These are phyloP conservation scores for Bombus superbus DNA, from an alignment of 1,140 invertebrate species.

Conservation along the genomic window DNA sequence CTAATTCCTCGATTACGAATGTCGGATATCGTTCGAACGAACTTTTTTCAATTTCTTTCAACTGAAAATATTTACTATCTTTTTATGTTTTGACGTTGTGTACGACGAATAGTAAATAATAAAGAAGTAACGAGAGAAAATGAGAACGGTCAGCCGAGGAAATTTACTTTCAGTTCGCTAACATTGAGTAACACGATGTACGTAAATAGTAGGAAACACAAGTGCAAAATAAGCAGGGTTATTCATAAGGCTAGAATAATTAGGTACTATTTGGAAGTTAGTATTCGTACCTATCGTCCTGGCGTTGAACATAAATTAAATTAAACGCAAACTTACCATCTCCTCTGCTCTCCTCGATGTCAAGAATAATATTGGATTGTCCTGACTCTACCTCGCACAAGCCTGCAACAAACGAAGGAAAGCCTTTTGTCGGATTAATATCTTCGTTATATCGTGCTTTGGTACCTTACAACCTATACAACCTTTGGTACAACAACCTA, in stretches of 20 bases:
- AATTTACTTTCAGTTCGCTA: too few species aligned
- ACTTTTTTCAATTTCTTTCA: not conserved
- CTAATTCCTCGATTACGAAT: not conserved
- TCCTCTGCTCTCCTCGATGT: constrained; percentile 94
- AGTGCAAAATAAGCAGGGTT: too few species aligned
- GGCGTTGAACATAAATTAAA: not conserved
- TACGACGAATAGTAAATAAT: not conserved
- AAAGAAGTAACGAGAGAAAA: too few species aligned
- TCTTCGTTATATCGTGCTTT: not conserved
- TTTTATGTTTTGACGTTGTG: not conserved
- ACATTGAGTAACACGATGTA: not conserved
- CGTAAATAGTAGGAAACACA: too few species aligned
- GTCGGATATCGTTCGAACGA: not conserved
- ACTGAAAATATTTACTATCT: not conserved
- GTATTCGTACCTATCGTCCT: not conserved
- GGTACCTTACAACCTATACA: not conserved
- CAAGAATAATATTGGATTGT: constrained; percentile 93
- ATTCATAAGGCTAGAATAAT: too few species aligned
- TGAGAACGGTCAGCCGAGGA: too few species aligned
- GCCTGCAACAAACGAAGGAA: constrained; percentile 84
- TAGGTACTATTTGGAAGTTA: constrained; percentile 3
- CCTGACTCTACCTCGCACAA: constrained; percentile 92
- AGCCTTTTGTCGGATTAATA: not conserved
- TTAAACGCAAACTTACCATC: constrained; percentile 86
- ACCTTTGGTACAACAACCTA: not conserved